Base-by-base conservation (phyloP, 2,113 vertebrate species). In the Tyrannus savana region DNA sequence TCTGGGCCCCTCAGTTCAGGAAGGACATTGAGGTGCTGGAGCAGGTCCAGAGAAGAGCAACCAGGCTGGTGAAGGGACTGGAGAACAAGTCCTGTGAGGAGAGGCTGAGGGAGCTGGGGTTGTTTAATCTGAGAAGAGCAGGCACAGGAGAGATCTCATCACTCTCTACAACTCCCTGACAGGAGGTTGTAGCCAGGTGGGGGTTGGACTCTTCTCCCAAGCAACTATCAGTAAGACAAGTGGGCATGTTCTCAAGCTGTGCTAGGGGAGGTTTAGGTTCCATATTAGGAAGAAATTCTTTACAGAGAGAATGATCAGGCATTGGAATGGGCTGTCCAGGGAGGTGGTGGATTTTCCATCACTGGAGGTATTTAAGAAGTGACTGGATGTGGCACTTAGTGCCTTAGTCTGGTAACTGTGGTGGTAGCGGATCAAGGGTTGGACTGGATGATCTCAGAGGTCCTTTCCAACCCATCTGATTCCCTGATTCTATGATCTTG, bases 1-100 rank as follows among this genome's bases (percentile, higher is more conserved):
- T 62, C 2, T 41, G 41, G 30, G 19, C 17, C 19, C 0, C 19
- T 52, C 52, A 46, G 4, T 0, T 0, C 5, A 2, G 24, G 15
- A 52, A 59, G 2, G 6, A 52, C 23, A 24, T 6, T 59, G 69
- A 52, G 33, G 15, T 1, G 23, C 27, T 74, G 52, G 28, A 67
- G 28, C 0, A 0, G 9, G 15, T 53, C 39, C 77, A 39, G 44
- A 74, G 44, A 81, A 81, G 15, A 14, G 5, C 10, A 59, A 2
- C 0, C 0, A 31, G 44, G 18, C 7, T 66, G 44, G 8, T 7
- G 6, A 66, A 58, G 22, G 35, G 6, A 37, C 18, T 37, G 27
- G 44, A 81, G 52, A 14, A 39, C 39, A 39, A 39, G 39, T 39
- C 39, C 39, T 39, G 17, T 21, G 27, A 52, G 22, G 2, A 60